phyloP scores from a whole-genome alignment of 2,113 vertebrate species.

The Triplophysa siluroides region DNA sequence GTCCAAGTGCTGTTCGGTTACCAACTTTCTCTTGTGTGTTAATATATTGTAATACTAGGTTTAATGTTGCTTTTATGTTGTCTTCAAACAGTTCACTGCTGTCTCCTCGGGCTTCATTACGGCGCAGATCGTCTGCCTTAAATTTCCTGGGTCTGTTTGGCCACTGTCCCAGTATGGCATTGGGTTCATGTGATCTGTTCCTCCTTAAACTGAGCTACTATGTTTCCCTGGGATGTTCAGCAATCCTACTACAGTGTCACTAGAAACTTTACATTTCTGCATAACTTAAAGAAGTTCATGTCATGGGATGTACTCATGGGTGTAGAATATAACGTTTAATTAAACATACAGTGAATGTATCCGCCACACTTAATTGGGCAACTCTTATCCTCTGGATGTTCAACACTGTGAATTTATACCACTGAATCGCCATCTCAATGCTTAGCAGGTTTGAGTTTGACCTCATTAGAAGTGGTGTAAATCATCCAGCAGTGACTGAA shows the following conservation, averaged over 20 bases:
- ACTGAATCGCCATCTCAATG: background rate
- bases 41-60: background rate
- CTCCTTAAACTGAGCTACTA: constrained; percentile 2
- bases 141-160: constrained; percentile 20
- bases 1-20: no score
- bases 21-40: background rate
- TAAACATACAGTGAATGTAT: no score
- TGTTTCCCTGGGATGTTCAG: background rate
- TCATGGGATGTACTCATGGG: background rate
- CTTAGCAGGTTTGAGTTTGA: no score
- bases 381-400: no score
- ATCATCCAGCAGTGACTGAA: background rate
- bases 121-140: background rate
- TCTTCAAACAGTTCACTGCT: background rate
- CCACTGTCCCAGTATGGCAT: constrained; percentile 18
- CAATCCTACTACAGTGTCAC: background rate
- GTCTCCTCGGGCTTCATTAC: background rate
- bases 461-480: no score
- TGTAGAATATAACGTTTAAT: no score
- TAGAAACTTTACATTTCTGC: background rate
- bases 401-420: background rate
- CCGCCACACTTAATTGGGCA: no score
- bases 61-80: background rate
- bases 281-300: background rate
- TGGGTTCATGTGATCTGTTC: constrained; percentile 24